Evolutionary conservation across 92 coral and sea anemone genomes (phyloP).

Genomic region (Porites divaricata): DNA sequence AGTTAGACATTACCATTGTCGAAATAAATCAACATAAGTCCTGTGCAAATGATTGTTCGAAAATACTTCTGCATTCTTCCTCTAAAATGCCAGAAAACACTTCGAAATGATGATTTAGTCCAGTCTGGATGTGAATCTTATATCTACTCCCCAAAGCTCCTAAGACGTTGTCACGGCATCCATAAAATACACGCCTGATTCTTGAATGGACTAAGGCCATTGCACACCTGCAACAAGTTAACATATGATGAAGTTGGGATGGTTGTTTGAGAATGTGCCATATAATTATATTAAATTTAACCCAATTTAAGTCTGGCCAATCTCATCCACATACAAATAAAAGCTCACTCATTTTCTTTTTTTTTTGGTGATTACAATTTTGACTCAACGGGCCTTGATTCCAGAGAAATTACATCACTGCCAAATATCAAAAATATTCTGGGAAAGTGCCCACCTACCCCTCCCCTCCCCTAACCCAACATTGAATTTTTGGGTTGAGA

Average conservation of each 20-base stretch:
- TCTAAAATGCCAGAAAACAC: slow-evolving; percentile 80
- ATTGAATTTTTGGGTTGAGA: no score
- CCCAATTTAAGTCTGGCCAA: neutral
- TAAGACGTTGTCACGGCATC: slow-evolving; percentile 43
- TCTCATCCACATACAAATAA: no score
- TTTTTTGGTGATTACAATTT: no score
- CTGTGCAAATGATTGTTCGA: neutral
- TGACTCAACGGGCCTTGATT: no score
- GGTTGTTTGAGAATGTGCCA: no score
- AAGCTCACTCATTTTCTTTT: no score
- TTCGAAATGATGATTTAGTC: slow-evolving; percentile 94
- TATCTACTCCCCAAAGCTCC: slow-evolving; percentile 93
- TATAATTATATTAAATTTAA: neutral
- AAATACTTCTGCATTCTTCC: slow-evolving; percentile 53
- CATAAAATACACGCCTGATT: slow-evolving; percentile 92
- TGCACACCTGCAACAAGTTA: slow-evolving; percentile 79
- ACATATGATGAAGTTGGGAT: neutral
- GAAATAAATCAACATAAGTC: neutral
- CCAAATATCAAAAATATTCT: no score
- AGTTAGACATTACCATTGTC: neutral
- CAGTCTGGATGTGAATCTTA: slow-evolving; percentile 79
- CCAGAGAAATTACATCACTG: no score
- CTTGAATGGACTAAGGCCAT: slow-evolving; percentile 97
- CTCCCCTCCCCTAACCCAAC: no score
- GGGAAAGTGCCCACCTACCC: no score